Evolutionary conservation across 2,888 invertebrate species (phyloP).

Genomic region (Fragum whitleyi): DNA sequence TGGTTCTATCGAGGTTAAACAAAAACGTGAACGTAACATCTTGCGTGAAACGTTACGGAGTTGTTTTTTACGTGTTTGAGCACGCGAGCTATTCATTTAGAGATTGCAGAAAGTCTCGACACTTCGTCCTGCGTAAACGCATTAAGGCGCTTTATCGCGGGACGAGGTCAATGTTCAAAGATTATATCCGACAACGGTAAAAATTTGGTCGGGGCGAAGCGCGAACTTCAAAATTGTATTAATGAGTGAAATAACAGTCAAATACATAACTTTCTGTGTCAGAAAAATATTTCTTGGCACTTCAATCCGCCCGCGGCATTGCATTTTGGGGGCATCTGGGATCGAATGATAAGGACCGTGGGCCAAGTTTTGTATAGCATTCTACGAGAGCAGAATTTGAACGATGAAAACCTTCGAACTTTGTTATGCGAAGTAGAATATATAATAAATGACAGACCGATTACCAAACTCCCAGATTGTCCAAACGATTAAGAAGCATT

Average conservation of each 20-base stretch:
- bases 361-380: constrained; percentile 35
- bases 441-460: constrained; percentile 59
- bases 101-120: background rate
- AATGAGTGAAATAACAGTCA: background rate
- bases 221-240: too few relatives aligned
- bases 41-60: constrained; percentile 59
- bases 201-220: background rate
- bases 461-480: constrained; percentile 43
- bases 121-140: background rate
- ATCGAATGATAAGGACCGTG: background rate
- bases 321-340: background rate
- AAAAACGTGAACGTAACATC: too few relatives aligned
- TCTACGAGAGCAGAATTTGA: constrained; percentile 38
- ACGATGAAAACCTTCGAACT: constrained; percentile 50
- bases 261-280: background rate
- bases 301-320: background rate
- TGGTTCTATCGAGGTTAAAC: constrained; percentile 61
- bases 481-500: constrained; percentile 44
- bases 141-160: background rate
- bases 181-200: background rate
- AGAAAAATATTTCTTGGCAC: background rate
- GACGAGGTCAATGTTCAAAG: background rate
- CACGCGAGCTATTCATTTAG: constrained; percentile 1
- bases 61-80: constrained; percentile 42
- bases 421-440: too few relatives aligned